Base-by-base conservation (phyloP, 2,113 vertebrate species). In the Megaleporinus macrocephalus region DNA sequence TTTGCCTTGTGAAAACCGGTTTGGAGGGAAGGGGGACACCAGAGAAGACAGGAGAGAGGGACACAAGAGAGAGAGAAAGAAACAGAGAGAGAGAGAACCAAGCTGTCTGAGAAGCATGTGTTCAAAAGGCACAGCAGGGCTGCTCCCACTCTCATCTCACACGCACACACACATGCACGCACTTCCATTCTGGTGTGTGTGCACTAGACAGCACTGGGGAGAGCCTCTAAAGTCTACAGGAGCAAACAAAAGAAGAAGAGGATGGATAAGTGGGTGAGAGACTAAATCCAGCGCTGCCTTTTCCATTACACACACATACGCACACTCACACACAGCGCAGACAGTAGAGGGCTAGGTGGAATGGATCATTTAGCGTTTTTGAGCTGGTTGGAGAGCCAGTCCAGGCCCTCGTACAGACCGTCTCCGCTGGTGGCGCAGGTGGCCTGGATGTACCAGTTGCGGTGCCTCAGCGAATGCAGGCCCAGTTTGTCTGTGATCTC, bases 371-470 rank as follows among this genome's bases (percentile, higher is more conserved):
- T 96, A 84, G 89, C 87, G 59, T 91, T 94, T 88, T 93, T 93
- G 47, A 96, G 91, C 87, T 94, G 90, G 89, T 86, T 92, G 70
- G 94, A 94, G 47, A 96, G 94, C 95, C 95, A 96, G 84, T 95
- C 94, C 51, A 96, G 93, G 80, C 95, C 94, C 90, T 96, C 94
- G 0, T 93, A 95, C n/a, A 96, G 93, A 63, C 95, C 95, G 0
- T 95, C 93, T 41, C 95, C 95, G 6, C 87, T 95, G 41, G 94
- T 95, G 73, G 94, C 95, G 30, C 95, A 96, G 14, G 95, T 95
- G 73, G 95, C 93, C 87, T 96, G 95, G 84, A 96, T 95, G 78
- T 92, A 94, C 95, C 95, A 95, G 82, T 87, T 90, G 71, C 95
- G 94, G 11, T 89, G 84, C 70, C 87, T 88, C 83, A 95, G 88